A percentile compares a stretch with the other conserved stretches of the same genome.
Evolutionary conservation across 2,113 vertebrate species (phyloP).

Genomic region (Apodemus speciosus): DNA sequence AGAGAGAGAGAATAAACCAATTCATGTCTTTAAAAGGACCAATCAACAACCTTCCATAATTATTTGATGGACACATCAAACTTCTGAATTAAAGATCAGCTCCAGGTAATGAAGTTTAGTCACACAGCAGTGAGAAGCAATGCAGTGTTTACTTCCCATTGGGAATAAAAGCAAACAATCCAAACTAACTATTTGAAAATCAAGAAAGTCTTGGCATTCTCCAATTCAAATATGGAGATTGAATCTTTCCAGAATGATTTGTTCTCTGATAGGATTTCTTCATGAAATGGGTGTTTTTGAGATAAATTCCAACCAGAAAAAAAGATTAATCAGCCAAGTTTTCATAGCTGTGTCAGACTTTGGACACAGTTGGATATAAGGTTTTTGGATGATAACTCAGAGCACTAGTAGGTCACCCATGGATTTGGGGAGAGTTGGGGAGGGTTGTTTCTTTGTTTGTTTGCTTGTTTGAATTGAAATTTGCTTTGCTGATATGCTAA

Average conservation of each 20-base stretch:
- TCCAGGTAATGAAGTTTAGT: slow-evolving; percentile 60
- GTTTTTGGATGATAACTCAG: slow-evolving; percentile 36
- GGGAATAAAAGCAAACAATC: slow-evolving; percentile 68
- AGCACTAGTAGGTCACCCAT: not conserved
- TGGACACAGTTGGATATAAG: not conserved
- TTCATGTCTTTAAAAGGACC: not conserved
- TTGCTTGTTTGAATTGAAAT: not conserved
- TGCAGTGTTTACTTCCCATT: slow-evolving; percentile 53
- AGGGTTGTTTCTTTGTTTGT: not conserved
- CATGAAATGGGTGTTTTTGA: not conserved
- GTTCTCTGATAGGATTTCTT: slow-evolving; percentile 20
- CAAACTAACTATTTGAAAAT: slow-evolving; percentile 40
- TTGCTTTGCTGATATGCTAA: not conserved
- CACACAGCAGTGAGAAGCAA: slow-evolving; percentile 54
- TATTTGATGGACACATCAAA: slow-evolving; percentile 64
- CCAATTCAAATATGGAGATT: slow-evolving; percentile 26
- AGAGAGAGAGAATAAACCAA: not conserved
- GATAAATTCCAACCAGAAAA: slow-evolving; percentile 57
- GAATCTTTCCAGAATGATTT: slow-evolving; percentile 56
- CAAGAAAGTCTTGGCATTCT: not conserved
- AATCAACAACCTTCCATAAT: slow-evolving; percentile 49
- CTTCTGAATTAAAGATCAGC: slow-evolving; percentile 72
- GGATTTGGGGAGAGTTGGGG: not conserved
- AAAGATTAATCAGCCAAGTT: not conserved
- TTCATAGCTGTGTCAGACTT: not conserved